phyloP scores from a whole-genome alignment of 2,888 invertebrate genomes.

The Geotrupes spiniger region DNA sequence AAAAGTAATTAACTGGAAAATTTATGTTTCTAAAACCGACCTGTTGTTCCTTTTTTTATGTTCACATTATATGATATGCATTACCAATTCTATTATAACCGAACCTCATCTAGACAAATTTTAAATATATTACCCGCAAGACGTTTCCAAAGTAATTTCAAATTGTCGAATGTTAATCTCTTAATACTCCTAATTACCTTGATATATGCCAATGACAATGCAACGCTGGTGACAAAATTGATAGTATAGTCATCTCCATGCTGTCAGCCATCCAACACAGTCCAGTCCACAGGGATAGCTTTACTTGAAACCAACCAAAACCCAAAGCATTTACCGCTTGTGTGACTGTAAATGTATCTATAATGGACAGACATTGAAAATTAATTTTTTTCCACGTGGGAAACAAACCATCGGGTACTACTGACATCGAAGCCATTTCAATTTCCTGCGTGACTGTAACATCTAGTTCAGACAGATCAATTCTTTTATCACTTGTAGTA shows the following conservation, averaged over 20 bases:
- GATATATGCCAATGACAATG: constrained; percentile 94
- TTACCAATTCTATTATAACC: too few relatives aligned
- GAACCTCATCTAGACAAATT: too few relatives aligned
- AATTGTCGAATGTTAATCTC: too few relatives aligned
- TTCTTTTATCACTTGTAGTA: constrained; percentile 40
- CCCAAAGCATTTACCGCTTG: constrained; percentile 85
- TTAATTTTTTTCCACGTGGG: neutral
- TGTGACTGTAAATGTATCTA: constrained; percentile 83
- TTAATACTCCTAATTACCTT: too few relatives aligned
- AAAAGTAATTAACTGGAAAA: too few relatives aligned
- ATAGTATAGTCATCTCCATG: constrained; percentile 97
- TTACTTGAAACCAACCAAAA: constrained; percentile 88
- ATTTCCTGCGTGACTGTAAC: constrained; percentile 58
- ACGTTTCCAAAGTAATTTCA: too few relatives aligned
- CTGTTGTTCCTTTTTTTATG: too few relatives aligned
- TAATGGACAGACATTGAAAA: constrained; percentile 33
- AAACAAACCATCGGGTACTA: constrained; percentile 71
- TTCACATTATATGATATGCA: too few relatives aligned
- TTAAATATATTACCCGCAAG: too few relatives aligned
- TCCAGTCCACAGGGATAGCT: constrained; percentile 79
- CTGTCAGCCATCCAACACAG: constrained; percentile 96
- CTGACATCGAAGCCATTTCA: constrained; percentile 77
- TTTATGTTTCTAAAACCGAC: too few relatives aligned
- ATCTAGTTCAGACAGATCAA: constrained; percentile 54
- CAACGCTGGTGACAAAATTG: constrained; percentile 88